phyloP scores from a whole-genome alignment of 1,140 invertebrate genomes.

The Hydropsyche tenuis region DNA sequence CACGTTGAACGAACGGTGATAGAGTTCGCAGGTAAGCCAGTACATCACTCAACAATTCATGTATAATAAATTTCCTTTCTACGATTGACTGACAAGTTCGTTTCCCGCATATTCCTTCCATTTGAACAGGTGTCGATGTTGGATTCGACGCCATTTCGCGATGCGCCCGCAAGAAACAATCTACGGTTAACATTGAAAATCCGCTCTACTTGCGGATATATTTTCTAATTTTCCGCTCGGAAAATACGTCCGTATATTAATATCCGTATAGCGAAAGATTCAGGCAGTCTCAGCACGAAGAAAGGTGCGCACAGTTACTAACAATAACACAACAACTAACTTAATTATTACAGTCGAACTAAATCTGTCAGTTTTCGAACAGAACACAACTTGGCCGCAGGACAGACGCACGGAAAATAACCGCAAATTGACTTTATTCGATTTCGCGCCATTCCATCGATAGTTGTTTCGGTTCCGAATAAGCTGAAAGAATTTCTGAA shows the following conservation, averaged over 20 bases:
- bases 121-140: conserved; percentile 8
- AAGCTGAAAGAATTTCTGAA: too few species aligned
- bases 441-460: conserved; percentile 21
- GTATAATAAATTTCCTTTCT: conserved; percentile 31
- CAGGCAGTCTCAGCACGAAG: background rate
- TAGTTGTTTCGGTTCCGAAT: background rate
- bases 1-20: too few species aligned
- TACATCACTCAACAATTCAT: background rate
- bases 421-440: conserved; percentile 34
- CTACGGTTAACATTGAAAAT: too few species aligned
- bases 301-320: background rate
- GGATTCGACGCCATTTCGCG: background rate
- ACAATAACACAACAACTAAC: conserved; percentile 12
- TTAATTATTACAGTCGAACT: conserved; percentile 22
- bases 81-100: conserved; percentile 26
- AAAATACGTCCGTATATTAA: too few species aligned
- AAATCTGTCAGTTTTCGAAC: conserved; percentile 16
- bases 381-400: conserved; percentile 1
- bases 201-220: too few species aligned
- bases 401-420: conserved; percentile 21
- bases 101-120: conserved; percentile 16
- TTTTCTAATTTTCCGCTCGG: too few species aligned
- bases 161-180: too few species aligned
- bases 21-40: background rate
- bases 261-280: too few species aligned